Conservation (phyloP, 2,888 invertebrate genomes). For the Agriotes lineatus region DNA sequence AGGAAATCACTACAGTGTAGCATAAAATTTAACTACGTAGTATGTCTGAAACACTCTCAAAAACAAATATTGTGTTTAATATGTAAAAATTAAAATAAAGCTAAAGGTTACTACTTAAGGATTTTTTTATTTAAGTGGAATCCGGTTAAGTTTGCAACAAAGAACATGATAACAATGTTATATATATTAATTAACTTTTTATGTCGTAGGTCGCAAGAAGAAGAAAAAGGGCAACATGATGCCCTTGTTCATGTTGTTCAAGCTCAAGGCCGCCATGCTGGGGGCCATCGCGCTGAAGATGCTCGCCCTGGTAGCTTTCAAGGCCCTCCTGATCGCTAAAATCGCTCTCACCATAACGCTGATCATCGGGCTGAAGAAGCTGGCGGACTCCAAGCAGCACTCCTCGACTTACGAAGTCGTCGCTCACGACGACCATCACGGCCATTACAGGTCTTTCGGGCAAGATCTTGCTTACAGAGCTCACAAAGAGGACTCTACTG, state of each 20-base stretch:
- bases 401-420: conserved; percentile 84
- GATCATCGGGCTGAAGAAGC: conserved; percentile 80
- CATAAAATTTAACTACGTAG: too few relatives aligned
- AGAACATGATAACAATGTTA: too few relatives aligned
- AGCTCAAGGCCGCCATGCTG: conserved; percentile 83
- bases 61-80: too few relatives aligned
- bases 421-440: conserved; percentile 67
- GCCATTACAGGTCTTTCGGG: conserved; percentile 75
- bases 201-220: conserved; percentile 79
- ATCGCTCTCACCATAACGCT: conserved; percentile 83
- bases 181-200: too few relatives aligned
- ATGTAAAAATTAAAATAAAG: too few relatives aligned
- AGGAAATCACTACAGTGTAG: too few relatives aligned
- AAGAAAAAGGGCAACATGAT: conserved; percentile 82
- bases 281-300: conserved; percentile 82
- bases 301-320: conserved; percentile 85
- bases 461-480: conserved; percentile 76
- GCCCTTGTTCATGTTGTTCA: conserved; percentile 81
- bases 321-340: conserved; percentile 87
- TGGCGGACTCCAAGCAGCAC: conserved; percentile 77
- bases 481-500: conserved; percentile 27
- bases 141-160: too few relatives aligned
- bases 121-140: too few relatives aligned
- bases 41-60: too few relatives aligned
- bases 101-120: too few relatives aligned